Evolutionary conservation across 2,888 invertebrate genomes (phyloP), one percentile per base, ranked within the genome.

Genomic region (Tenthredo scrophulariae): DNA sequence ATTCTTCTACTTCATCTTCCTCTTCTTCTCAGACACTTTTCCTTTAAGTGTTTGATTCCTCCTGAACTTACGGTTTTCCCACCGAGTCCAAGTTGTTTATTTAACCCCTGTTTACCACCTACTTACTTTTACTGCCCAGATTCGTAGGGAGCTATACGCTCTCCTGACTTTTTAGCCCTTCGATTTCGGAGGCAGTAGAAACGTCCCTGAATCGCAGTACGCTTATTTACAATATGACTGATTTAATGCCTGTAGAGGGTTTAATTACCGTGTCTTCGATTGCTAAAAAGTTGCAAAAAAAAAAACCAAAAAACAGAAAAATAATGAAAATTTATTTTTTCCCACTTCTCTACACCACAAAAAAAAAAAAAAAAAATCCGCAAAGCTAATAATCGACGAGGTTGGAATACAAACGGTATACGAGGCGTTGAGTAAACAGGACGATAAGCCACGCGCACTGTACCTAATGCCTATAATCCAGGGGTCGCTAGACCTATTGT

Each of bases 391-490:
- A 67, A 72, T 29, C 54, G 77, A 77, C 77, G 58, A 84, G 84
- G 67, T 54, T 72, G 70, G 67, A 77, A 83, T 40, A 74, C 86
- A 87, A 87, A 87, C 85, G 86, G 65, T 83, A 33, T 84, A 86
- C 87, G 85, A 86, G 86, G 87, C 86, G 80, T 80, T 80, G 58
- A 62, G 80, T 80, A 86, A 87, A 87, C 87, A 86, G 85, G 86
- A 86, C 87, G 86, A 87, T 86, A 87, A 86, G 80, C 77, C 85
- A 85, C 65, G 80, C 79, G 87, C 74, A 84, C 83, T 26, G 84
- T 87, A 67, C 67, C 67, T 67, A 87, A 87, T 88, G 86, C 87
- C 86, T 82, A 85, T 87, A 88, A 88, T 88, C 88, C 88, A 77
- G 50, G 84, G 87, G 82, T 86, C 85, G 80, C 37, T 86, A 65